These are phyloP conservation scores for Mycalesis mineus DNA, from an alignment of 2,888 invertebrate species.

Conservation along the genomic window DNA sequence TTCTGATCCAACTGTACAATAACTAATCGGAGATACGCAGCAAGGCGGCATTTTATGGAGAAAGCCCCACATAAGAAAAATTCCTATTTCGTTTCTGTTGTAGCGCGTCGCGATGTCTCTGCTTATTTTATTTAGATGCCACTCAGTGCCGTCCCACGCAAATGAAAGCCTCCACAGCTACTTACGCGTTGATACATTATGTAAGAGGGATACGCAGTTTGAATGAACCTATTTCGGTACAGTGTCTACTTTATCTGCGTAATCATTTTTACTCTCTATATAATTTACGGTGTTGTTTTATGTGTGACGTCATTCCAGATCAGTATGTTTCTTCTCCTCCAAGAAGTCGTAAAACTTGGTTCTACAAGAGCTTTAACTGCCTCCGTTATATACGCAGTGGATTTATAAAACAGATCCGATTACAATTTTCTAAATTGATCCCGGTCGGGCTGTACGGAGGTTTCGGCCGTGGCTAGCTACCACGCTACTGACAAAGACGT, in stretches of 20 bases:
- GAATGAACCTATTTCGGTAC: background rate
- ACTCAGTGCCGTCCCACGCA: background rate
- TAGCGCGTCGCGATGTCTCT: conserved; percentile 1
- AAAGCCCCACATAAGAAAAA: conserved; percentile 8
- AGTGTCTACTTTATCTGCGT: background rate
- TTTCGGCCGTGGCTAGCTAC: no score
- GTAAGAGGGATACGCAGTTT: background rate
- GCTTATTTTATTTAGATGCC: conserved; percentile 1
- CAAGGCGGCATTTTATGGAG: conserved; percentile 10
- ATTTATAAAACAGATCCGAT: no score
- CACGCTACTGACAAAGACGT: no score
- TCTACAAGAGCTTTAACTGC: no score
- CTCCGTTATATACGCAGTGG: no score
- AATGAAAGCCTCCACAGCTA: background rate
- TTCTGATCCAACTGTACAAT: background rate
- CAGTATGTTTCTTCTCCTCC: no score
- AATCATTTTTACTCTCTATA: no score
- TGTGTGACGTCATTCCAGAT: no score
- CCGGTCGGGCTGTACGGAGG: no score
- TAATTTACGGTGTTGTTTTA: no score
- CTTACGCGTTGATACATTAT: background rate
- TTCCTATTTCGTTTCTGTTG: conserved; percentile 2
- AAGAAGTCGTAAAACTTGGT: no score
- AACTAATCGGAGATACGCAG: background rate
- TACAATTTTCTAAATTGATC: no score